Conservation (phyloP, 2,888 invertebrate genomes). For the Acleris sparsana region DNA sequence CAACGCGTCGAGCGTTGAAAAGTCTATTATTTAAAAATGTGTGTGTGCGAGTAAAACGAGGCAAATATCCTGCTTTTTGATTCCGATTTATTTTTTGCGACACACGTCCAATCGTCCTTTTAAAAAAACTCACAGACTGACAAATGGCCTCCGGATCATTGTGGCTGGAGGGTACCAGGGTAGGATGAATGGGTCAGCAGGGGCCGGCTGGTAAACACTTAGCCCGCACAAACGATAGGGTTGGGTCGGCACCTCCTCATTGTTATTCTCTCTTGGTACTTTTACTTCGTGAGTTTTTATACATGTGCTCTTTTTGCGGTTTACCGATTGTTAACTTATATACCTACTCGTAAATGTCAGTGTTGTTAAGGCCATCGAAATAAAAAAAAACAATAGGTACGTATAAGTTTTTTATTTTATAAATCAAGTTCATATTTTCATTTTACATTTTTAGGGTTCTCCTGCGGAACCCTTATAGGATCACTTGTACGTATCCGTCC, state of each 20-base stretch:
- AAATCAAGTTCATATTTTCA: too few relatives aligned
- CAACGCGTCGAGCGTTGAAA: too few relatives aligned
- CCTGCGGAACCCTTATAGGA: too few relatives aligned
- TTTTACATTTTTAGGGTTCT: too few relatives aligned
- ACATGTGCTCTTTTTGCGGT: constrained; percentile 15
- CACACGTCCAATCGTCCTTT: neutral
- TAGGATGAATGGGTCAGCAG: constrained; percentile 33
- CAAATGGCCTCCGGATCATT: constrained; percentile 31
- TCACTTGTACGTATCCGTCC: too few relatives aligned
- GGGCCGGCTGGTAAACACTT: constrained; percentile 35
- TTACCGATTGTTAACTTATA: neutral
- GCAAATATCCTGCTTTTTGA: too few relatives aligned
- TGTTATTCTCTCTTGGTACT: constrained; percentile 35
- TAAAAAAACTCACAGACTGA: constrained; percentile 26
- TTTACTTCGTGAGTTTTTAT: constrained; percentile 26
- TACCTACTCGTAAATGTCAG: neutral
- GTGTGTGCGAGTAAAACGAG: too few relatives aligned
- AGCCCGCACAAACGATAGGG: constrained; percentile 31
- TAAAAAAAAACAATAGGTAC: too few relatives aligned
- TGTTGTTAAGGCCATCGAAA: too few relatives aligned
- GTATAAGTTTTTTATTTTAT: too few relatives aligned
- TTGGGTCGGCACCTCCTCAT: constrained; percentile 28
- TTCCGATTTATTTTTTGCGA: too few relatives aligned
- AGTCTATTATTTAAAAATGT: too few relatives aligned
- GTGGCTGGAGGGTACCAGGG: constrained; percentile 21